Conservation (phyloP, 2,113 vertebrate genomes). For the Galemys pyrenaicus region DNA sequence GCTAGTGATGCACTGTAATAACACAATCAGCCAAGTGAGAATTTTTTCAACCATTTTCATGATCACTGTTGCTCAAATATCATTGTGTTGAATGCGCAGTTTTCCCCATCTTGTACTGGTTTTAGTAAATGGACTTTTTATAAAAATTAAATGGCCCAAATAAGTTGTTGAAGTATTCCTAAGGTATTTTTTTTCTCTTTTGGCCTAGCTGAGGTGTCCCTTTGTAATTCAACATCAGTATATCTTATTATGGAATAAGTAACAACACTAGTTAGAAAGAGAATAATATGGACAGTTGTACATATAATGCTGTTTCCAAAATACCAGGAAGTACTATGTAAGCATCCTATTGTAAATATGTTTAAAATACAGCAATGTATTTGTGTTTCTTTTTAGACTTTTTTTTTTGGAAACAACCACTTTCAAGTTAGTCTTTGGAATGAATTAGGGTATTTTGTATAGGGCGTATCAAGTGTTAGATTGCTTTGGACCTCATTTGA, state of each 20-base stretch:
- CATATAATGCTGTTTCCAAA: conserved; percentile 40
- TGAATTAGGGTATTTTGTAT: conserved; percentile 43
- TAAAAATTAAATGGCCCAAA: not conserved
- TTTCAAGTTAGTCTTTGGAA: conserved; percentile 52
- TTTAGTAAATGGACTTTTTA: conserved; percentile 40
- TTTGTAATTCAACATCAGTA: conserved; percentile 33
- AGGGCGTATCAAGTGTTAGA: too few relatives aligned
- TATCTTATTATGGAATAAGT: conserved; percentile 46
- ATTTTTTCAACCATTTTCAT: not conserved
- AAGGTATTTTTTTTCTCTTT: not conserved
- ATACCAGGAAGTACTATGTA: not conserved
- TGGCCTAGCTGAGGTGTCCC: not conserved
- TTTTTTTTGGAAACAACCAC: conserved; percentile 19
- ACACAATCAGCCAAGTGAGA: not conserved
- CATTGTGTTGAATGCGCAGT: not conserved
- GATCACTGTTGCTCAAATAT: not conserved
- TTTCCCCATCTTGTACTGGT: conserved; percentile 29
- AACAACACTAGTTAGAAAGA: conserved; percentile 24
- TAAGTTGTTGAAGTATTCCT: not conserved
- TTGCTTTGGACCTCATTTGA: conserved; percentile 9
- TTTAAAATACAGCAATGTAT: conserved; percentile 37
- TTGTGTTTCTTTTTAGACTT: not conserved
- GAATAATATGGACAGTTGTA: conserved; percentile 30
- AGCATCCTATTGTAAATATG: conserved; percentile 14
- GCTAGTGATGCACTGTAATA: not conserved